phyloP scores from a whole-genome alignment of 2,113 vertebrate genomes.

The Pluvianellus socialis region DNA sequence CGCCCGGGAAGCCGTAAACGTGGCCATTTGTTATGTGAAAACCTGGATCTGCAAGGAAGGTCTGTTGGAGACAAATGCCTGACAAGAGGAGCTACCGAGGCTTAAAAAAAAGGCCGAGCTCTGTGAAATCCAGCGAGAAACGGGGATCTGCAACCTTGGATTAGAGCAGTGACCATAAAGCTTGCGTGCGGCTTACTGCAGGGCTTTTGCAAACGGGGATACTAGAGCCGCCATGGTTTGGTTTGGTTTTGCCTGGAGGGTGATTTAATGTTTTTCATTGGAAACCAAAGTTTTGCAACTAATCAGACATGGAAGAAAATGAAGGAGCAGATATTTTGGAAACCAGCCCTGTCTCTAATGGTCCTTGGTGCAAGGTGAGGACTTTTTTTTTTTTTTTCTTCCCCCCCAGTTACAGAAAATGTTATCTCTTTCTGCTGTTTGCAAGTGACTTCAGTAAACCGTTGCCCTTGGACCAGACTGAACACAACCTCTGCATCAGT shows the following conservation, averaged over 20 bases:
- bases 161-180: conserved; percentile 19
- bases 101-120: background rate
- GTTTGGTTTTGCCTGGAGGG: background rate
- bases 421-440: conserved; percentile 8
- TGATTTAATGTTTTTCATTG: conserved; percentile 38
- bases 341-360: conserved; percentile 45
- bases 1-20: fast-evolving
- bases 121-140: background rate
- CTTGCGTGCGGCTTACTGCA: background rate
- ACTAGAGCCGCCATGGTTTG: background rate
- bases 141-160: conserved; percentile 2
- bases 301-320: conserved; percentile 67
- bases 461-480: conserved; percentile 12
- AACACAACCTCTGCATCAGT: conserved; percentile 7
- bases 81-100: background rate
- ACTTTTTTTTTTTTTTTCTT: background rate
- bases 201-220: background rate
- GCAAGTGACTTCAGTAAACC: background rate
- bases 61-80: background rate
- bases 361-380: conserved; percentile 70
- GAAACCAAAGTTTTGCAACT: conserved; percentile 26
- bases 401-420: background rate
- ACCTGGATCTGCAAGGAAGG: background rate
- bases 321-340: conserved; percentile 39
- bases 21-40: background rate